These are phyloP conservation scores for Cetonia aurata DNA, from an alignment of 2,888 invertebrate species.

Conservation along the genomic window DNA sequence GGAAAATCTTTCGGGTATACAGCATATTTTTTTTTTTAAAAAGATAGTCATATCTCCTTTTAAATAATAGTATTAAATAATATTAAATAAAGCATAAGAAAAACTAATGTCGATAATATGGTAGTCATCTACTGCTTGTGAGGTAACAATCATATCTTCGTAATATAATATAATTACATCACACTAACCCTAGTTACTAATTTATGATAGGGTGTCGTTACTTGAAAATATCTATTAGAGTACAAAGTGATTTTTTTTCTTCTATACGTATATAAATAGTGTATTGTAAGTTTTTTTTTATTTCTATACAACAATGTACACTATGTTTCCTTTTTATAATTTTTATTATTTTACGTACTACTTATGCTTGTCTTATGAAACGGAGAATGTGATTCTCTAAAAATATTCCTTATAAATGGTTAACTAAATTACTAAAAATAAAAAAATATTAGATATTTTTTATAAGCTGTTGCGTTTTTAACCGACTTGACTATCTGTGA, in stretches of 20 bases:
- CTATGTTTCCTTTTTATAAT: neutral
- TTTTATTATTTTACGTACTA: constrained; percentile 7
- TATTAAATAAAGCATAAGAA: constrained; percentile 40
- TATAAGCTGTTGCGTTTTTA: constrained; percentile 18
- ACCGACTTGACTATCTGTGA: constrained; percentile 36
- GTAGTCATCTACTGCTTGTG: constrained; percentile 60
- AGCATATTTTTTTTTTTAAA: constrained; percentile 50
- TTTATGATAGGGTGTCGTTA: constrained; percentile 55
- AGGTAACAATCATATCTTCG: constrained; percentile 64
- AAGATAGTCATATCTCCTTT: constrained; percentile 54
- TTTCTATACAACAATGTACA: constrained; percentile 2
- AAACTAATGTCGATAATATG: constrained; percentile 59
- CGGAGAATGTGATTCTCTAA: constrained; percentile 54
- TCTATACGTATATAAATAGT: constrained; percentile 41
- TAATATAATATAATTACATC: constrained; percentile 51
- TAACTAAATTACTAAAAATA: constrained; percentile 41
- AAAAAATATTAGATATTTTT: constrained; percentile 24
- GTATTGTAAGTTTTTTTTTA: constrained; percentile 47
- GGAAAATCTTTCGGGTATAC: constrained; percentile 54
- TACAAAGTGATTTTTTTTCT: constrained; percentile 61
- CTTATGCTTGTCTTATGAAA: neutral
- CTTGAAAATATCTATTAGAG: constrained; percentile 59
- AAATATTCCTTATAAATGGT: constrained; percentile 39
- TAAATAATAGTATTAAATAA: constrained; percentile 17
- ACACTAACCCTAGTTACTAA: constrained; percentile 57